Base-by-base conservation (phyloP, 2,888 invertebrate genomes). In the Parnassius glacialis region DNA sequence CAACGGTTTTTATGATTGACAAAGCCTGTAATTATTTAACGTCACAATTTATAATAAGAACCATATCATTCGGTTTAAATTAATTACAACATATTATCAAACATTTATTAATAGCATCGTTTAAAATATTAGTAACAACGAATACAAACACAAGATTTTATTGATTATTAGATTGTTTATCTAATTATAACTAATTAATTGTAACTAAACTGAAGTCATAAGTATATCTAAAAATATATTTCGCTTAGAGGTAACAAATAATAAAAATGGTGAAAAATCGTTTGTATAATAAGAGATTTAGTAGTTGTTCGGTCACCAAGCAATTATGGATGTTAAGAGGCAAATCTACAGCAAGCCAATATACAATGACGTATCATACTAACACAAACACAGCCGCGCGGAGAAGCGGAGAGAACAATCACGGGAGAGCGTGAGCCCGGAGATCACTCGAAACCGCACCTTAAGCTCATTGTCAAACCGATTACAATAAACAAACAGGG, bases 401-500 rank as follows among this genome's bases (percentile, higher is more conserved):
- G 70, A 72, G 69, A 71, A 70, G 70, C 68, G 67, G 68, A 69
- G 70, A 69, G 71, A 85, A 88, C 88, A 87, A 85, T 85, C 87
- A 80, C 79, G 79, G 80, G 79, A 81, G 83, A 82, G 83, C 82
- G 82, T 81, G 78, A 77, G 77, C 78, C 77, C 74, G 75, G 83
- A 87, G 87, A 90, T 90, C 91, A 91, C 86, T 88, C 87, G 89
- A 91, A 91, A 91, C 90, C 90, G 90, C 90, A 90, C 91, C 90
- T 91, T 91, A 91, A 90, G 90, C 90, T 86, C 89, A 90, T 91
- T 90, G 90, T 90, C 87, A 90, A 90, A 90, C 90, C 90, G 90
- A 90, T 90, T 91, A 91, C 90, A 90, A 90, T 91, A 90, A 91
- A 90, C 90, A 91, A 90, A 91, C 91, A 90, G 90, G 88, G 88